Conservation (phyloP, 2,113 vertebrate genomes). For the Serilophus lunatus region DNA sequence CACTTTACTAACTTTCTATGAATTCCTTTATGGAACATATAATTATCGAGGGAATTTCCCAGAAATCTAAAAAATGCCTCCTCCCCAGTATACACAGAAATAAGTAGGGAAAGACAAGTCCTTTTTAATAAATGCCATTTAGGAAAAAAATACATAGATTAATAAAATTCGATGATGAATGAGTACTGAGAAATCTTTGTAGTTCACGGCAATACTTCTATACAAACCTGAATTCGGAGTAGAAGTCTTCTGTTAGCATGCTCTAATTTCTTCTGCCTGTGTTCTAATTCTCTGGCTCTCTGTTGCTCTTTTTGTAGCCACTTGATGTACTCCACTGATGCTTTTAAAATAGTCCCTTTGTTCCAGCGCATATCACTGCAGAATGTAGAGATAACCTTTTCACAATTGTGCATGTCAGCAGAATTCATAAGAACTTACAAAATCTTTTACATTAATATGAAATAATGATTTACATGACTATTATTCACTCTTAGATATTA, state of each 20-base stretch:
- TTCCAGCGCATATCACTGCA: slow-evolving; percentile 99
- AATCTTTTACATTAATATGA: slow-evolving; percentile 91
- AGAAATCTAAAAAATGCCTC: not conserved
- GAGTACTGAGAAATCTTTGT: slow-evolving; percentile 9
- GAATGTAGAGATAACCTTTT: slow-evolving; percentile 91
- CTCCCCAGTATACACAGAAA: not conserved
- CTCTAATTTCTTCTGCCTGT: slow-evolving; percentile 95
- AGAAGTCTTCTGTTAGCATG: slow-evolving; percentile 90
- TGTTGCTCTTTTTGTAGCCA: slow-evolving; percentile 99
- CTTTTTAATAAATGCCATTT: not conserved
- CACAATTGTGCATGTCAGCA: slow-evolving; percentile 88
- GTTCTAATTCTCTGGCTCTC: slow-evolving; percentile 91
- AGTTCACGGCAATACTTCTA: not conserved
- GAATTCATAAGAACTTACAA: slow-evolving; percentile 93
- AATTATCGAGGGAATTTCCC: not conserved
- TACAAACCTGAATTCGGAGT: slow-evolving; percentile 94
- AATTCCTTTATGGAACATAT: not conserved
- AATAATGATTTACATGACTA: slow-evolving; percentile 95
- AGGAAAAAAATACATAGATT: slow-evolving; percentile 14
- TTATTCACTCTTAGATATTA: slow-evolving; percentile 98
- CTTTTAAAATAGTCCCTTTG: slow-evolving; percentile 99
- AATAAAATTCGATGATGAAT: slow-evolving; percentile 12
- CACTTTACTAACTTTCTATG: not conserved
- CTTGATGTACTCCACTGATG: slow-evolving; percentile 99
- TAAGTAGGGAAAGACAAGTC: not conserved